Evolutionary conservation across 37 sponge, comb jelly and placozoan genomes (phyloP).

Genomic region (Diacarnus erythraeanus): DNA sequence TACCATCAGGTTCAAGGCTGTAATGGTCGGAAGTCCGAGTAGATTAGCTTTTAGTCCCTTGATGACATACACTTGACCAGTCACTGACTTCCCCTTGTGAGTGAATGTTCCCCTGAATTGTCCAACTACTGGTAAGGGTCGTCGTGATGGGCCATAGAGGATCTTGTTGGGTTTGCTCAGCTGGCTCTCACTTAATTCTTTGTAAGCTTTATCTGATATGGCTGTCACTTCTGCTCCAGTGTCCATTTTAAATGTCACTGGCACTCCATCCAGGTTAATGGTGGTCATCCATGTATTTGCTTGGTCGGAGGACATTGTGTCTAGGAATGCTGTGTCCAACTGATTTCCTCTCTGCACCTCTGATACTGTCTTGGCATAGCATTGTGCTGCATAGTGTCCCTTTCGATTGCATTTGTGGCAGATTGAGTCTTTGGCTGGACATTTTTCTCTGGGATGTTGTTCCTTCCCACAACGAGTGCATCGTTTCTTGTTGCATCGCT

Average conservation of each 20-base stretch:
- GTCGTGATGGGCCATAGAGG: constrained; percentile 16
- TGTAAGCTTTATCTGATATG: not conserved
- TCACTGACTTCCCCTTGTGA: not conserved
- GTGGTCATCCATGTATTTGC: not conserved
- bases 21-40: constrained; percentile 26
- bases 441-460: not conserved
- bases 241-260: no score
- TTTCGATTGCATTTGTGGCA: constrained; percentile 6
- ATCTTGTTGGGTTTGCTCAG: not conserved
- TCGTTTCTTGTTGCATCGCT: not conserved
- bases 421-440: constrained; percentile 9
- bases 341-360: not conserved
- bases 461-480: constrained; percentile 13
- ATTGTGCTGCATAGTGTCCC: constrained; percentile 27
- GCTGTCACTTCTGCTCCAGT: no score
- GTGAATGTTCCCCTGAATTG: not conserved
- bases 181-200: no score
- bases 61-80: constrained; percentile 14
- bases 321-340: constrained; percentile 12
- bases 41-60: constrained; percentile 16
- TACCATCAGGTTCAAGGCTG: not conserved
- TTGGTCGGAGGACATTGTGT: not conserved
- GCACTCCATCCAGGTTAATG: not conserved
- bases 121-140: not conserved
- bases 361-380: not conserved